Base-by-base conservation (phyloP, 2,113 vertebrate genomes). In the Corapipo altera region DNA sequence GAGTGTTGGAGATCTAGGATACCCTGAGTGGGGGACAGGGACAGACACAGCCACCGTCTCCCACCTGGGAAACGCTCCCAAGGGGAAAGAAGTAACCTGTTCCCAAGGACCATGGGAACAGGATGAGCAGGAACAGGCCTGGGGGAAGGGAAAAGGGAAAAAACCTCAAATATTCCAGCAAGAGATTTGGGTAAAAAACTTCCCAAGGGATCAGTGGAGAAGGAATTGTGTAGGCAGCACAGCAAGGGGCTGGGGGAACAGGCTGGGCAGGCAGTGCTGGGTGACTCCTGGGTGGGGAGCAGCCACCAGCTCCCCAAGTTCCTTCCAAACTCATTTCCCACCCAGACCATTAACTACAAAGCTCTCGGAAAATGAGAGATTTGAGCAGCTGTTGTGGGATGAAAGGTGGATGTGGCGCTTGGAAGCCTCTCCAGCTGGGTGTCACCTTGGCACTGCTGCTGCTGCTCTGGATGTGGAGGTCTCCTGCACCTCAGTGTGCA, bases 151-250 rank as follows among this genome's bases (percentile, higher is more conserved):
- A 52, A 86, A 88, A 55, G 18, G 24, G 10, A 65, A 64, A 93
- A 87, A 33, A 21, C 6, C 8, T 26, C 35, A 92, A 88, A 77
- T 58, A 78, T 59, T 43, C 75, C 86, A 81, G 76, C 19, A 71
- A 43, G 85, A 92, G 35, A 97, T 97, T 93, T 96, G 94, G 80
- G 69, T 96, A 97, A 86, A 91, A 94, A 81, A 3, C 43, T 95
- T 95, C 92, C 92, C 96, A 97, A 67, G 94, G 94, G 61, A 94
- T 79, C 37, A 33, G 71, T 4, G 27, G 82, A 69, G 54, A 80
- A 84, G 43, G 70, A 81, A 28, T 33, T 28, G 65, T 52, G 66
- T 64, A 92, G 67, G 55, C 78, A 85, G 58, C n/a, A 7, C 4
- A 20, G 41, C 39, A 18, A 59, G 58, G 41, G 74, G 62, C 35